phyloP scores from a whole-genome alignment of 2,797 vertebrate genomes.

The Lacerta agilis region DNA sequence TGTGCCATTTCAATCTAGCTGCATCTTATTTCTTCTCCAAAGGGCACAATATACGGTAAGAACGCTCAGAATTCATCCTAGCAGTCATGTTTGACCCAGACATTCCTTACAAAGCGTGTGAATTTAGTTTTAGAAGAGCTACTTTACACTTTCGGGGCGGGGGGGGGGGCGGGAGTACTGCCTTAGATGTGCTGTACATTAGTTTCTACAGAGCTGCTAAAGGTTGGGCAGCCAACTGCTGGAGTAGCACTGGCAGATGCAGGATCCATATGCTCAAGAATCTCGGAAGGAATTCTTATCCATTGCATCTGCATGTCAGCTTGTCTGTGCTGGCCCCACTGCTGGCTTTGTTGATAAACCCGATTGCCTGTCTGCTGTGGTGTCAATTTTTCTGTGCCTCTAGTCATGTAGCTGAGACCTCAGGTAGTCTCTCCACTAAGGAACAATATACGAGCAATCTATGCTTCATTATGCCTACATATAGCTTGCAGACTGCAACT shows the following conservation, averaged over 20 bases:
- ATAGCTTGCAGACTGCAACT: slow-evolving; percentile 47
- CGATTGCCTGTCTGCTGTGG: slow-evolving; percentile 35
- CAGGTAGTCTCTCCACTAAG: slow-evolving; percentile 32
- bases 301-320: slow-evolving; percentile 73
- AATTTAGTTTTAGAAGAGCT: slow-evolving; percentile 42
- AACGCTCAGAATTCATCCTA: slow-evolving; percentile 20
- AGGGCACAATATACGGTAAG: slow-evolving; percentile 8
- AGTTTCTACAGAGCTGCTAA: slow-evolving; percentile 58
- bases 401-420: slow-evolving; percentile 39
- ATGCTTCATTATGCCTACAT: slow-evolving; percentile 15
- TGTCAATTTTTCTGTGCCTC: slow-evolving; percentile 60
- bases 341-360: slow-evolving; percentile 66
- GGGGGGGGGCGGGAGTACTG: slow-evolving; percentile 18
- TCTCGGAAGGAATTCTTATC: slow-evolving; percentile 59
- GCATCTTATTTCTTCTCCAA: slow-evolving; percentile 14
- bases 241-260: slow-evolving; percentile 72
- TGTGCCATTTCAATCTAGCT: background rate
- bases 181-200: slow-evolving; percentile 43
- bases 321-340: slow-evolving; percentile 61
- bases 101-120: slow-evolving; percentile 46
- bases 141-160: slow-evolving; percentile 36
- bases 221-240: slow-evolving; percentile 65
- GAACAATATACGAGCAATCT: slow-evolving; percentile 34
- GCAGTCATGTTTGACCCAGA: slow-evolving; percentile 42
- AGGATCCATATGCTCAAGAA: slow-evolving; percentile 71